Conservation (phyloP, 2,797 vertebrate species). For the Spondyliosoma cantharus region DNA sequence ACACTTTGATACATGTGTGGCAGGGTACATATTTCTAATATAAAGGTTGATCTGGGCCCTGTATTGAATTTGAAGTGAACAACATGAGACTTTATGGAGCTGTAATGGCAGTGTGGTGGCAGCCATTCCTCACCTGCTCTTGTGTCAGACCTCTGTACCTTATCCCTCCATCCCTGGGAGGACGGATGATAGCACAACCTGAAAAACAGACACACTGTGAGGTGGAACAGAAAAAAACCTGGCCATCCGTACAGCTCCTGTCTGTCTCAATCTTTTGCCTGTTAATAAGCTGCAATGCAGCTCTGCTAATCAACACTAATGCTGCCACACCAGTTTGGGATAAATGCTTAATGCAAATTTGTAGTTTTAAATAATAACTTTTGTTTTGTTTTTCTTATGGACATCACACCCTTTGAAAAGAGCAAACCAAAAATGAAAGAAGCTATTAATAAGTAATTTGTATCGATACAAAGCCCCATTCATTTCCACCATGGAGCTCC, state of each 20-base stretch:
- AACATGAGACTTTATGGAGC: background rate
- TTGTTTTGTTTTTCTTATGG: background rate
- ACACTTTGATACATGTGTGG: too few species aligned
- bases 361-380: background rate
- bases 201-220: slow-evolving; percentile 40
- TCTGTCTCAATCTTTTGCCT: background rate
- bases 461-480: background rate
- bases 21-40: background rate
- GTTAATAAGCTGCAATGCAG: background rate
- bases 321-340: background rate
- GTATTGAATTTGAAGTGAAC: background rate
- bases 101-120: background rate
- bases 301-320: background rate
- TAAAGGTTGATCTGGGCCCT: background rate
- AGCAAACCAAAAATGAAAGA: background rate
- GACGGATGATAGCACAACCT: slow-evolving; percentile 91
- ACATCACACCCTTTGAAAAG: background rate
- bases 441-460: background rate
- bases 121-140: slow-evolving; percentile 77
- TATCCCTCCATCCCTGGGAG: slow-evolving; percentile 91
- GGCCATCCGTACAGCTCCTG: background rate
- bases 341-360: background rate
- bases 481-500: background rate
- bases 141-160: slow-evolving; percentile 90
- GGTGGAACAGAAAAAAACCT: background rate